Evolutionary conservation across 2,797 vertebrate species (phyloP), one percentile per base, ranked within the genome.

Genomic region (Calcarius lapponicus): DNA sequence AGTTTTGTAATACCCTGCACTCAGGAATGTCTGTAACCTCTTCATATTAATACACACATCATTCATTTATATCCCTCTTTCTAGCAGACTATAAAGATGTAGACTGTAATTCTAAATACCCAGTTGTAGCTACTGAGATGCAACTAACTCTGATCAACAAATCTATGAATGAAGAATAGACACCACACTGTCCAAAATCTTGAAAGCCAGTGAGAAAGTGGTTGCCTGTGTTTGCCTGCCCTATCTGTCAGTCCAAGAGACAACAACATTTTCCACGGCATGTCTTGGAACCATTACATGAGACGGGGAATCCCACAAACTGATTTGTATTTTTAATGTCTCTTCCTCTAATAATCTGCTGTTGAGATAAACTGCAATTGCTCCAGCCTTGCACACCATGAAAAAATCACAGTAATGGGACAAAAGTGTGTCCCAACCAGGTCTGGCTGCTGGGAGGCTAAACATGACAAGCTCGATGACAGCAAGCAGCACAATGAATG

Each of bases 181-280:
- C 48, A 91, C 51, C 13, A 6, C 69, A 94, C 45, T 70, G 64
- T 87, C 70, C 71, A 81, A 95, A 94, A 60, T 84, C 69, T 74
- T 96, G 93, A 97, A 97, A 97, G 71, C 56, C 90, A 92, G 71
- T 96, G 86, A 96, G 86, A 97, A 94, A 78, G 57, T 86, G 60
- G 62, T 95, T 94, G 64, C 90, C 72, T 91, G 81, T 93, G 69
- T 84, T 80, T 95, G 42, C 6, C 36, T 89, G 72, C 32, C 80
- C 45, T 96, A 93, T 94, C 50, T 94, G 89, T 93, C 61, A 67
- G 72, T 64, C 75, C 90, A 92, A 90, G 36, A 28, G 32, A 87
- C 18, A 71, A 22, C 3, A 4, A 73, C 74, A 71, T 95, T 97
- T 95, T 96, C 81, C 88, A 91, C 50, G 50, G 34, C 69, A 45